Percentiles rank a stretch among this genome's conserved stretches.
These are phyloP conservation scores for Chrysaora quinquecirrha DNA, from an alignment of 30 jellyfish, hydroid and myxozoan genomes.

Conservation along the genomic window DNA sequence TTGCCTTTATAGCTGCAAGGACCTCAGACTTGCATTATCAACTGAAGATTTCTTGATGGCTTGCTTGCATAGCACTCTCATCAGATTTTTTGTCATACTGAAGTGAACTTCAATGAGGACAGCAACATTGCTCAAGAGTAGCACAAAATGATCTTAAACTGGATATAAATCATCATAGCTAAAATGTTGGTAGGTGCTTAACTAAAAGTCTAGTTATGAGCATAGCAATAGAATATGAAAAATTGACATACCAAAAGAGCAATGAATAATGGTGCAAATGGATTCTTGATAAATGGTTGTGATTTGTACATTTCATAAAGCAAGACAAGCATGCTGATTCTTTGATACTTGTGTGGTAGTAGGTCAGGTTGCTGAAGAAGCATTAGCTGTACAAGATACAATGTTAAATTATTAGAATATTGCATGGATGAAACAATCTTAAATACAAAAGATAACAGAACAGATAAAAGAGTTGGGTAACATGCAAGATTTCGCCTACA, in stretches of 20 bases:
- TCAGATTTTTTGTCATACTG: no score
- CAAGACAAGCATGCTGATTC: constrained; percentile 74
- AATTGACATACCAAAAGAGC: constrained; percentile 67
- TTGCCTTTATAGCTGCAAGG: no score
- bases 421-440: no score
- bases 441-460: not conserved
- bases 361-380: constrained; percentile 89
- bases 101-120: no score
- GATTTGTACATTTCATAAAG: constrained; percentile 88
- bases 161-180: not conserved
- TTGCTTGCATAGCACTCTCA: no score
- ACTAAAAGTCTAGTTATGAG: not conserved
- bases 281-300: constrained; percentile 91
- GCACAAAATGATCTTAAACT: no score
- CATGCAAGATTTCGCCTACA: no score
- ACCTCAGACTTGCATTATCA: no score
- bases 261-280: constrained; percentile 88
- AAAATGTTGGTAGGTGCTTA: not conserved
- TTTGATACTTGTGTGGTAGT: constrained; percentile 83
- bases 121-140: no score
- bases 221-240: no score
- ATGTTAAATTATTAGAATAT: not conserved
- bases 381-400: constrained; percentile 57
- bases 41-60: no score
- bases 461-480: not conserved